Base-by-base conservation (phyloP, 1,140 invertebrate species). In the Danaus melanippus region DNA sequence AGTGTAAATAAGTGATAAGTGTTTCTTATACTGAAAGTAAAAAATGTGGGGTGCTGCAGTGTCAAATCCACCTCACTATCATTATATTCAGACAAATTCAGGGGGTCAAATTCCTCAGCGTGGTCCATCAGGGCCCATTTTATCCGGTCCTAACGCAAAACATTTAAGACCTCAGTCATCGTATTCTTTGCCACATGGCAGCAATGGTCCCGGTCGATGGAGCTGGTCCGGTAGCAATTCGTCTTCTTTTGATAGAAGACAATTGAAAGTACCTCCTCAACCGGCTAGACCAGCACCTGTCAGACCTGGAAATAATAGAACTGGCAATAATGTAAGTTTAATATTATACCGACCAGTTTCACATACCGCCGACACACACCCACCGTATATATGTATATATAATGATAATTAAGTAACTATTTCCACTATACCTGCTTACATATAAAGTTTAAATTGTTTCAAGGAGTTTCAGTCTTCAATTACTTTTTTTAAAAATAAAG, bases 11-110 rank as follows among this genome's bases (percentile, higher is more conserved):
- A 60, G 67, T 77, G 70, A 64, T 62, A 56, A 65, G 65, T 59
- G 67, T 56, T 53, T 57, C 63, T 67, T 72, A 61, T 61, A 64
- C 55, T 46, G 11, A 42, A 66, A 69, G 47, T 56, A n/a, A 42
- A 66, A 55, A 46, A 88, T 88, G 87, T 87, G 87, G 87, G 79
- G 84, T 59, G 80, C 85, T n/a, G 80, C 80, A 50, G 83, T 84
- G 56, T 84, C 85, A 10, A 81, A 76, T 65, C 83, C 84, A 12
- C 78, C 80, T 40, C 82, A 83, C 63, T 86, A 84, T 56, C 79
- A 85, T 62, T 85, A 85, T 51, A 74, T 82, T 39, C 79, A 80
- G 56, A 75, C 74, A 10, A 46, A 63, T 10, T 55, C 74, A n/a
- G 50, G 65, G 9, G 70, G 63, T 12, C 67, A 70, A 12, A 55